Conservation (phyloP, 2,888 invertebrate species). For the Unio delphinus region DNA sequence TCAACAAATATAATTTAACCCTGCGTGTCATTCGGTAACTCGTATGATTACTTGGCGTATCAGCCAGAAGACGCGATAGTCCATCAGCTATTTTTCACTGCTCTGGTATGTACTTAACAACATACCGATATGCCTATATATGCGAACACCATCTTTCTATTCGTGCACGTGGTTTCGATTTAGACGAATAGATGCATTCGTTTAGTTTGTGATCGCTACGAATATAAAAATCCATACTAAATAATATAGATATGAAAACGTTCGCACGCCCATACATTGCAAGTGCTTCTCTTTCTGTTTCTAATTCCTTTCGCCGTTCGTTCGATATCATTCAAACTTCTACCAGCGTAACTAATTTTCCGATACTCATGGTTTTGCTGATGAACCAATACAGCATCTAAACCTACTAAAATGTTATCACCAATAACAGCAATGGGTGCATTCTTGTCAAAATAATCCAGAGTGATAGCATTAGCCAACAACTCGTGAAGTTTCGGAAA, state of each 20-base stretch:
- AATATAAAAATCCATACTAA: too few relatives aligned
- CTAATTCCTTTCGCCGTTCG: conserved; percentile 21
- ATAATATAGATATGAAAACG: conserved; percentile 42
- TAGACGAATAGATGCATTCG: conserved; percentile 37
- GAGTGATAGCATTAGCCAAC: conserved; percentile 10
- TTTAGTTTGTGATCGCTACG: conserved; percentile 6
- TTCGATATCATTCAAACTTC: conserved; percentile 10
- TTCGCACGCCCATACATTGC: conserved; percentile 47
- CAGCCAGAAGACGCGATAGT: conserved; percentile 16
- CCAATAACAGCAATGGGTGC: conserved; percentile 14
- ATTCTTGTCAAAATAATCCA: conserved; percentile 16
- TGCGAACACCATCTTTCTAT: conserved; percentile 47
- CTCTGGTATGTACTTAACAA: conserved; percentile 22
- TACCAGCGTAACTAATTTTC: conserved; percentile 29
- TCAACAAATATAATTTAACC: conserved; percentile 4
- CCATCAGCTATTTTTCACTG: conserved; percentile 25
- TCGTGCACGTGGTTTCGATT: conserved; percentile 46
- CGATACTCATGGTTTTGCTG: conserved; percentile 9
- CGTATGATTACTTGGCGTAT: background rate
- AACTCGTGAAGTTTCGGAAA: conserved; percentile 16
- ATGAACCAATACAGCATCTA: conserved; percentile 32
- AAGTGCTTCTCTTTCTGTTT: conserved; percentile 40
- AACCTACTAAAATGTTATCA: conserved; percentile 30
- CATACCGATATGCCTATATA: conserved; percentile 33
- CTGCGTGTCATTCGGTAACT: background rate